phyloP scores from a whole-genome alignment of 2,113 vertebrate genomes.

The Ammodytes marinus region DNA sequence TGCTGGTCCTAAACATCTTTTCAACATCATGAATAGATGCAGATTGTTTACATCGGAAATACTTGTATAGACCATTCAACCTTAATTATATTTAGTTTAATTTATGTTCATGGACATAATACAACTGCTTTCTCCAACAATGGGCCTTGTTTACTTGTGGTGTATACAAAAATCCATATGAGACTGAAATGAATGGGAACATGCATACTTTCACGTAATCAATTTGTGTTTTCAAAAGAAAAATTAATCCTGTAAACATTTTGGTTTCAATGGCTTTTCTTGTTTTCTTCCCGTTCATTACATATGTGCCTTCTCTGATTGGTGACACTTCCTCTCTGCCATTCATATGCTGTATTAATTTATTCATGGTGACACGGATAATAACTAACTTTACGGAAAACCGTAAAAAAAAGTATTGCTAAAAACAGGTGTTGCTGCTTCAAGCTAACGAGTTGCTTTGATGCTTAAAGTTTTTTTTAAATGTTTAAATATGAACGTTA shows the following conservation, averaged over 20 bases:
- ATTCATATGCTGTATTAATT: background rate
- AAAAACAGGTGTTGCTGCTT: background rate
- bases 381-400: background rate
- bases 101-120: constrained; percentile 53
- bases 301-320: constrained; percentile 2
- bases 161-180: constrained; percentile 36
- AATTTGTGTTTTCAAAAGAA: constrained; percentile 6
- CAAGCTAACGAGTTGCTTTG: background rate
- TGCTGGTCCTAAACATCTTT: constrained; percentile 41
- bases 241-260: background rate
- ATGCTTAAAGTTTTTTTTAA: too few species aligned
- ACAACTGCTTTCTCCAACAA: constrained; percentile 41
- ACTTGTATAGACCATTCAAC: constrained; percentile 32
- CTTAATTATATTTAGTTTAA: constrained; percentile 66
- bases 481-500: too few species aligned
- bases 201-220: constrained; percentile 14
- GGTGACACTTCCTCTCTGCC: background rate
- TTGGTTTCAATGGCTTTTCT: background rate
- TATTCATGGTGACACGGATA: background rate
- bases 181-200: constrained; percentile 48
- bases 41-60: constrained; percentile 34
- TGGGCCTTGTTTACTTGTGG: constrained; percentile 46
- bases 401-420: background rate
- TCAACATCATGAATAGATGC: constrained; percentile 41
- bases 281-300: background rate